Percentiles rank a stretch among this genome's conserved stretches.
These are phyloP conservation scores for Athalia cordata DNA, from an alignment of 2,888 invertebrate genomes.

Conservation along the genomic window DNA sequence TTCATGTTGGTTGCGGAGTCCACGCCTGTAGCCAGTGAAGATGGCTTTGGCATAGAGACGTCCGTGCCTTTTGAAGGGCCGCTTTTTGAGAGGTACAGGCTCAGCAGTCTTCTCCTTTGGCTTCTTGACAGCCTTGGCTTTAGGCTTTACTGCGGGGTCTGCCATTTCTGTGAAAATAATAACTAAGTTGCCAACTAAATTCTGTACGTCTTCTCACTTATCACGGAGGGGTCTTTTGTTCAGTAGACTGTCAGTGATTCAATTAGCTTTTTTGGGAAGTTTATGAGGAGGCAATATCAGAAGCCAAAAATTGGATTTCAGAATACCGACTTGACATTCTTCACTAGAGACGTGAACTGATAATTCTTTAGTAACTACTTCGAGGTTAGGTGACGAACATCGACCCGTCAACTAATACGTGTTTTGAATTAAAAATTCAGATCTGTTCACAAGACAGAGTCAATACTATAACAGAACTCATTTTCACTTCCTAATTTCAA, in stretches of 20 bases:
- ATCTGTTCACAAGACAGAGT: background rate
- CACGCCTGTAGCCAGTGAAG: slow-evolving; percentile 96
- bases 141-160: slow-evolving; percentile 78
- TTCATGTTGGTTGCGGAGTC: slow-evolving; percentile 97
- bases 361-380: background rate
- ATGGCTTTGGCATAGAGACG: slow-evolving; percentile 97
- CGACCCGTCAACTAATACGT: background rate
- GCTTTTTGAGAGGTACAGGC: slow-evolving; percentile 71
- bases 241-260: no score
- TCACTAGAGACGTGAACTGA: background rate
- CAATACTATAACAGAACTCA: background rate
- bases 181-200: background rate
- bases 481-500: no score
- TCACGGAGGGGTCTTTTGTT: background rate
- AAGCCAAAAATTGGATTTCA: no score
- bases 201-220: background rate
- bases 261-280: background rate
- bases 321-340: background rate
- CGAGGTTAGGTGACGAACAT: slow-evolving; percentile 21
- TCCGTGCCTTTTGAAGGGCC: slow-evolving; percentile 81
- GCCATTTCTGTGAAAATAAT: slow-evolving; percentile 76
- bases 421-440: background rate
- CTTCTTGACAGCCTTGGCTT: slow-evolving; percentile 76
- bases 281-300: background rate
- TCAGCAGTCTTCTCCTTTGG: slow-evolving; percentile 77